phyloP scores from a whole-genome alignment of 2,113 vertebrate genomes.

The Arothron firmamentum region DNA sequence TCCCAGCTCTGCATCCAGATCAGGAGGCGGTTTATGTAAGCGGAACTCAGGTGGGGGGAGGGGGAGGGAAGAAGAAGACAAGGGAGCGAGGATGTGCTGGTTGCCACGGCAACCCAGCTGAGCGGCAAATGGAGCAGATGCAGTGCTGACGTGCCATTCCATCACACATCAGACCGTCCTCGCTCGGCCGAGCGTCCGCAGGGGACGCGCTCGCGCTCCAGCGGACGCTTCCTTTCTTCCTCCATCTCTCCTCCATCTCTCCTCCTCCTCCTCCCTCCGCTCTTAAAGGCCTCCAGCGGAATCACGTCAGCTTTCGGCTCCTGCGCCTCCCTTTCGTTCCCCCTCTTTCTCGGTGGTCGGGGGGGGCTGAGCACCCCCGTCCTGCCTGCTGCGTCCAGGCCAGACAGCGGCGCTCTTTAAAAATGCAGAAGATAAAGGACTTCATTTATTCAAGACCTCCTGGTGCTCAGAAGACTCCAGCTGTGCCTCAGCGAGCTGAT shows the following conservation, averaged over 20 bases:
- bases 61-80: constrained; percentile 1
- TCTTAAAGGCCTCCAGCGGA: constrained; percentile 41
- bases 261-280: constrained; percentile 8
- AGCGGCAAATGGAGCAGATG: constrained; percentile 55
- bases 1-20: constrained; percentile 10
- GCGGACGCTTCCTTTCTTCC: background rate
- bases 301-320: constrained; percentile 32
- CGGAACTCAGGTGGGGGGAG: constrained; percentile 15
- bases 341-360: no score
- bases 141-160: constrained; percentile 56
- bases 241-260: background rate
- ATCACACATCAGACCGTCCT: constrained; percentile 36
- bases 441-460: no score
- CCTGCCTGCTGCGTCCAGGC: no score
- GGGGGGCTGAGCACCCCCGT: no score
- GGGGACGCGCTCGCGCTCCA: constrained; percentile 5
- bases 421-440: no score
- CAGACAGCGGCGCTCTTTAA: background rate
- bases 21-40: constrained; percentile 62
- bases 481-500: no score
- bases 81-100: constrained; percentile 44
- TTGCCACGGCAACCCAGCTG: constrained; percentile 60
- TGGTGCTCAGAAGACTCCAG: no score
- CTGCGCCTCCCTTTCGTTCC: background rate
- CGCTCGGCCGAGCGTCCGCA: constrained; percentile 2